Conservation (phyloP, 1,140 invertebrate species). For the Neotoxoptera formosana region DNA sequence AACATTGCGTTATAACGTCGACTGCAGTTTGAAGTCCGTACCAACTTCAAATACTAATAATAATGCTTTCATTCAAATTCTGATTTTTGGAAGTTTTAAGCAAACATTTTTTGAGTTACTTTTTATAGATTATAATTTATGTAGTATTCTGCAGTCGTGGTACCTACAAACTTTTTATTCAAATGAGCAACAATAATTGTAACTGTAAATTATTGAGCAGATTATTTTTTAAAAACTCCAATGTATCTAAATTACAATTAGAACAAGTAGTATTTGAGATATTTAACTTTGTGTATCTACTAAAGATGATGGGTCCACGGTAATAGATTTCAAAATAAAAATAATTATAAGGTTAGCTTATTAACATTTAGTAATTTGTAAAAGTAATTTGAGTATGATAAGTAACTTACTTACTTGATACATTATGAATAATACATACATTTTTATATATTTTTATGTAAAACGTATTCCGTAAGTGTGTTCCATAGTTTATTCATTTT, state of each 20-base stretch:
- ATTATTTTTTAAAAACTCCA: neutral
- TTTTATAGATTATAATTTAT: neutral
- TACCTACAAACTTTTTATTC: neutral
- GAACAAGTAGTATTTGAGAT: neutral
- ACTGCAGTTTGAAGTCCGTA: neutral
- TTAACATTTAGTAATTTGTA: neutral
- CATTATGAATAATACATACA: neutral
- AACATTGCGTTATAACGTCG: neutral
- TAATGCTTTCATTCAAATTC: neutral
- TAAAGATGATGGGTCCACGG: neutral
- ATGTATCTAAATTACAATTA: neutral
- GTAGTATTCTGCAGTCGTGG: neutral
- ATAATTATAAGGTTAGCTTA: neutral
- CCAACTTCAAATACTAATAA: neutral
- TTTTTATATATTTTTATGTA: neutral
- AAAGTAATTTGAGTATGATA: neutral
- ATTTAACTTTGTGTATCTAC: neutral
- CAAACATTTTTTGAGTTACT: neutral
- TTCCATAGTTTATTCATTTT: neutral
- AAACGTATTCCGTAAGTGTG: neutral
- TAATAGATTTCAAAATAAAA: neutral
- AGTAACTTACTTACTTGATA: neutral
- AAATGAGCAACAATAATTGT: neutral
- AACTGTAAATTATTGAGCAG: neutral
- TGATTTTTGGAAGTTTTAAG: neutral